Evolutionary conservation across 2,797 vertebrate species (phyloP).

Genomic region (Aotus griseimembra): DNA sequence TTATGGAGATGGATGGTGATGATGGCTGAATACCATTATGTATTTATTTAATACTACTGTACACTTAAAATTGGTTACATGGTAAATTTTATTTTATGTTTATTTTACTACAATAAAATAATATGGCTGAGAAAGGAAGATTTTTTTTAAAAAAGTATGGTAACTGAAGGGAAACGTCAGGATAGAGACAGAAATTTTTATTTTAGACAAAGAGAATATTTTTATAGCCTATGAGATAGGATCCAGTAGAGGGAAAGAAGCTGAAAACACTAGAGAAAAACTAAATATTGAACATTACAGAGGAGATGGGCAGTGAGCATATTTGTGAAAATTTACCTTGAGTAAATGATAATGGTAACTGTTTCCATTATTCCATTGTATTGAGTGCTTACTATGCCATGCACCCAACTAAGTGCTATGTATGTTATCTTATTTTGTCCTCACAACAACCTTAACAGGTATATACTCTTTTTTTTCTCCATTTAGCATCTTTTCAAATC

Average conservation of each 20-base stretch:
- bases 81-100: not conserved
- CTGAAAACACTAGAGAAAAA: slow-evolving; percentile 28
- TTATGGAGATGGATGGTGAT: not conserved
- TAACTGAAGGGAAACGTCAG: not conserved
- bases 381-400: not conserved
- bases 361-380: not conserved
- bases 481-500: not conserved
- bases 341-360: not conserved
- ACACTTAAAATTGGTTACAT: not conserved
- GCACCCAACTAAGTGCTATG: not conserved
- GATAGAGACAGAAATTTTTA: not conserved
- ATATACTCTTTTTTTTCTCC: not conserved
- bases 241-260: not conserved
- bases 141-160: not conserved
- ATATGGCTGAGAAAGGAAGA: not conserved
- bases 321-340: not conserved
- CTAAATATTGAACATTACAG: not conserved
- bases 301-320: not conserved
- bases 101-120: not conserved
- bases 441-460: not conserved
- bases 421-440: not conserved
- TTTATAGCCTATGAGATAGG: not conserved
- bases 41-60: not conserved
- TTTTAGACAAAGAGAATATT: slow-evolving; percentile 6
- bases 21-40: not conserved